These are phyloP conservation scores for Drosophila lutescens DNA, from an alignment of 2,888 invertebrate genomes.

Conservation along the genomic window DNA sequence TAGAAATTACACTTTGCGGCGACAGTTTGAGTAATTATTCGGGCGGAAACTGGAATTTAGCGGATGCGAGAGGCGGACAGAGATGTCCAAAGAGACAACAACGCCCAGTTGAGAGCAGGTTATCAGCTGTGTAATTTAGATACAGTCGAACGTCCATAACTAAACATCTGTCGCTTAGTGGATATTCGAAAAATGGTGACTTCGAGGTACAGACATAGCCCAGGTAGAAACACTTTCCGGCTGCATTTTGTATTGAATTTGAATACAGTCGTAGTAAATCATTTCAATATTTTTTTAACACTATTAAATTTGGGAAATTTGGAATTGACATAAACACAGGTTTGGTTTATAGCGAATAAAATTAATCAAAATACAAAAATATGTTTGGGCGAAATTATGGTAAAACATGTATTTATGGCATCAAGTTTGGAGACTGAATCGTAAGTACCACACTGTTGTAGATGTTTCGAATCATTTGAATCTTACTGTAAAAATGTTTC, in stretches of 20 bases:
- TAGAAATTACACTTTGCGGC: conserved; percentile 35
- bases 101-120: conserved; percentile 38
- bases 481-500: no score
- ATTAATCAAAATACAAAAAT: no score
- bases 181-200: conserved; percentile 13
- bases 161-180: not conserved
- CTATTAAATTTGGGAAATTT: not conserved
- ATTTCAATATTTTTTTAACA: no score
- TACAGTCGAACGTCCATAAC: conserved; percentile 12
- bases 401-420: no score
- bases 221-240: not conserved
- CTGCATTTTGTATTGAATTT: not conserved
- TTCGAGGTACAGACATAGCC: conserved; percentile 1
- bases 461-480: no score
- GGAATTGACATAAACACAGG: no score
- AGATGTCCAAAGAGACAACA: conserved; percentile 13
- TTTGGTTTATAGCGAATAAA: no score
- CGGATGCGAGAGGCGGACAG: conserved; percentile 50
- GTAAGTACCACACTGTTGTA: no score
- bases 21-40: conserved; percentile 58
- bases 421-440: no score
- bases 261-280: not conserved
- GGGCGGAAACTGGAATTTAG: conserved; percentile 68
- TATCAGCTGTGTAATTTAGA: conserved; percentile 19
- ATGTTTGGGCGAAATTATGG: no score